Evolutionary conservation across 2,888 invertebrate species (phyloP), one percentile per base, ranked within the genome.

Genomic region (Nudaria mundana): DNA sequence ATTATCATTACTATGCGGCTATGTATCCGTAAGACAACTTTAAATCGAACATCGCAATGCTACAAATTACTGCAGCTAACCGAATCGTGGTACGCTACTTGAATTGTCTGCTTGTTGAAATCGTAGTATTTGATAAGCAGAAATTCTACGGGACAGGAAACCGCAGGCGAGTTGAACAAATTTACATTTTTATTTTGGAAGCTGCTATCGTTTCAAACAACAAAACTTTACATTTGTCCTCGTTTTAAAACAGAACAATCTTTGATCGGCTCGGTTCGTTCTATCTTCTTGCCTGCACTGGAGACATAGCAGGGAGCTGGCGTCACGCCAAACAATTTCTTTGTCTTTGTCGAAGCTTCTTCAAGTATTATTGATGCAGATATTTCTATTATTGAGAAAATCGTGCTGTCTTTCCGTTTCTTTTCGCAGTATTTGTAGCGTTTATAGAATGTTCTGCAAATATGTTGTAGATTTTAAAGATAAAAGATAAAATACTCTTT

Each of bases 131-230:
- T 62, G 64, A 68, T 72, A 70, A 71, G 68, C 58, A 57, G 63
- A 66, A 72, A 70, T 70, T 66, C 46, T 56, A 51, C 48, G 40
- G 28, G 47, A 48, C 49, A 60, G 51, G 53, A 56, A 54, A 61
- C 71, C 69, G 52, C 73, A 62, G 57, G 58, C 62, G 65, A 71
- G 66, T 67, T 68, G 65, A 72, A 75, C 76, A 74, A 71, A 81
- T 81, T 81, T 81, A 72, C 76, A 81, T 81, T 80, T 81, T 80
- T 80, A 78, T 81, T 78, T 70, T 60, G 66, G 67, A 71, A 71
- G 66, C 74, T 70, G 62, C 66, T 74, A 73, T 76, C 71, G 64
- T 62, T 67, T 69, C 69, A 55, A 66, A 75, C 71, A 74, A 71
- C 75, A 71, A 73, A 80, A 80, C 69, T 77, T 81, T 72, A 69